phyloP scores from a whole-genome alignment of 1,140 invertebrate genomes.

The Steinernema feltiae region DNA sequence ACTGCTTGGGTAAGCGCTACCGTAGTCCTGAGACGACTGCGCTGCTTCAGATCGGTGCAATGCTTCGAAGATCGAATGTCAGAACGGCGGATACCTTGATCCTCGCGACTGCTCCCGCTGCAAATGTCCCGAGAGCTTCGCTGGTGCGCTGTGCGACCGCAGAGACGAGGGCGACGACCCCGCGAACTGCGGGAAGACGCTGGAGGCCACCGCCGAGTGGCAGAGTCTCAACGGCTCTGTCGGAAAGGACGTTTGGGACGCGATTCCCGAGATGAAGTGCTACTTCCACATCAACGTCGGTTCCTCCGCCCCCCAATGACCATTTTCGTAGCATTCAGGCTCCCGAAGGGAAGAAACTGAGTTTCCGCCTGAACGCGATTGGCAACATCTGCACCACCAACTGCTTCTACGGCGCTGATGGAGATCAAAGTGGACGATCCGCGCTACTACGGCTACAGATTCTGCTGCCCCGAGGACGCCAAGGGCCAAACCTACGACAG shows the following conservation, averaged over 20 bases:
- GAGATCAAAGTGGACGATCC: slow-evolving; percentile 11
- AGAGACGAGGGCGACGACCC: not conserved
- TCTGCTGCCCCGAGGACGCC: slow-evolving; percentile 1
- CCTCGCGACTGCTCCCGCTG: slow-evolving; percentile 37
- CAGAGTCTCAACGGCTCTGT: not conserved
- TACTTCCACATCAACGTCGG: not conserved
- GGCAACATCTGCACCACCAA: not conserved
- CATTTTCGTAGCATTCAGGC: not conserved
- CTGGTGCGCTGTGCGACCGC: slow-evolving; percentile 33
- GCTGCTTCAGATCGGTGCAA: not conserved
- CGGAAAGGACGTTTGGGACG: not conserved
- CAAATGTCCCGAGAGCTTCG: slow-evolving; percentile 40
- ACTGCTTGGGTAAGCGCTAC: slow-evolving; percentile 20
- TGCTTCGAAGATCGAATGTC: not conserved
- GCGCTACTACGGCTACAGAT: slow-evolving; percentile 5
- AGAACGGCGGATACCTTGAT: slow-evolving; percentile 40
- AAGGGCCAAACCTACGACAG: not conserved
- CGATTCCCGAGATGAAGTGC: not conserved
- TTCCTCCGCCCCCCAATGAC: not conserved
- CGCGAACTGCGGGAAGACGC: not conserved
- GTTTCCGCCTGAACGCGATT: not conserved
- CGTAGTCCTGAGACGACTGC: not conserved
- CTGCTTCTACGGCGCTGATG: slow-evolving; percentile 13
- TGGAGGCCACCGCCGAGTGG: not conserved
- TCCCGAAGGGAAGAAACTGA: not conserved